Base-by-base conservation (phyloP, 2,797 vertebrate species). In the Sebastiscus albofasciatus region DNA sequence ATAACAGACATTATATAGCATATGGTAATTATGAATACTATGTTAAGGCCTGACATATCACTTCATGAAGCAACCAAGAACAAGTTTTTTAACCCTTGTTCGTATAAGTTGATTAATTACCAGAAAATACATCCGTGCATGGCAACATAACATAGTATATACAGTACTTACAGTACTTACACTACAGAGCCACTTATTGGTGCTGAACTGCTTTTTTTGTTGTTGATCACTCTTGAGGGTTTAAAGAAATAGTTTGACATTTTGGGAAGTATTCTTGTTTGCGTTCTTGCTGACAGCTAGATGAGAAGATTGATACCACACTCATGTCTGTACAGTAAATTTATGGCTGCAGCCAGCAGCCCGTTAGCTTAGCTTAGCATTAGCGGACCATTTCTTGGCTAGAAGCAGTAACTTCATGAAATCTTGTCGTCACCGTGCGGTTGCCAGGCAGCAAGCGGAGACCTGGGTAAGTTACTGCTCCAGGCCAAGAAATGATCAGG, bases 1-100 rank as follows among this genome's bases (percentile, higher is more conserved):
- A 80, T 64, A 85, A 83, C 56, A 74, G 60, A 79, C 79, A 75
- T 67, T 75, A 77, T 42, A 82, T 42, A 82, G 64, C 64, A 42
- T 18, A 8, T 2, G 39, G 31, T 83, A 74, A 79, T 74, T 85
- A 88, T 65, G 14, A 36, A 79, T 79, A 29, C 39, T 33, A 29
- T 81, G 75, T 56, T 67, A 55, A 75, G 11, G 61, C 42, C 22
- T 67, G 60, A 69, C 11, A 49, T 59, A 54, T 68, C 5, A 27
- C 59, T 68, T 77, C 56, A 66, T 52, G 6, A 77, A 78, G 77
- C 16, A 79, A 76, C 20, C 11, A 62, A 49, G 34, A 66, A 69
- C 33, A 69, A 8, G 24, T 6, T 71, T 80, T 67, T 52, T 6
- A n/a, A 8, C 9, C 1, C 22, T 54, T 62, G 18, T 69, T 67